Base-by-base conservation (phyloP, 2,888 invertebrate species). In the Melieria crassipennis region DNA sequence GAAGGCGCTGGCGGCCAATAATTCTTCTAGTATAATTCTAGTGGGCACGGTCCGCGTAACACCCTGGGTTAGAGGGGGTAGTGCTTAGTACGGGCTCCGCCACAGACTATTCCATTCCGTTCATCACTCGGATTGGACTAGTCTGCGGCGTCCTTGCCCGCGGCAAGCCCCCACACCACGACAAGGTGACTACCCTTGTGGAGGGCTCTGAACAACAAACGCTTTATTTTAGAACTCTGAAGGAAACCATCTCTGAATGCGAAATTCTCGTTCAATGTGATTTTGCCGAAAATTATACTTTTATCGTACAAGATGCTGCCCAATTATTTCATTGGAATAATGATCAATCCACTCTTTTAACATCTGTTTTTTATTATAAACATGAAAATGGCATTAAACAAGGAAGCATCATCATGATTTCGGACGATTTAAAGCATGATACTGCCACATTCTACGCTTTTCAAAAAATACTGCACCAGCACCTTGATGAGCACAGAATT, bases 251-350 rank as follows among this genome's bases (percentile, higher is more conserved):
- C n/a, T 50, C 52, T 64, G 64, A 64, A 64, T 52, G 5, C 42
- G 64, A 64, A 64, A 13, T 64, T 13, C 50, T 64, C 30, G 52
- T 64, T 13, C 64, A 64, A 50, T 64, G 50, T 16, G 50, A 64
- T 48, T 64, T 64, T 64, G 64, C 64, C n/a, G 64, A 48, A 64
- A 64, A 64, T 64, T 64, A 64, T 50, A 64, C 52, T 52, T 64
- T 16, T 1, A 43, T 64, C 13, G 50, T 64, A 11, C 64, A 64
- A 64, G 64, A 64, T 64, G 64, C 64, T 48, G 64, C 64, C 13
- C 64, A 64, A 11, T 64, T 13, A n/a, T 57, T 57, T 57, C 30
- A 52, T 64, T 64, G 64, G 50, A 64, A 64, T 16, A 64, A 64
- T 64, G 64, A 64, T 16, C 50, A 64, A 64, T 42, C 50, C n/a